Conservation (phyloP, 2,888 invertebrate genomes). For the Drosophila eohydei region DNA sequence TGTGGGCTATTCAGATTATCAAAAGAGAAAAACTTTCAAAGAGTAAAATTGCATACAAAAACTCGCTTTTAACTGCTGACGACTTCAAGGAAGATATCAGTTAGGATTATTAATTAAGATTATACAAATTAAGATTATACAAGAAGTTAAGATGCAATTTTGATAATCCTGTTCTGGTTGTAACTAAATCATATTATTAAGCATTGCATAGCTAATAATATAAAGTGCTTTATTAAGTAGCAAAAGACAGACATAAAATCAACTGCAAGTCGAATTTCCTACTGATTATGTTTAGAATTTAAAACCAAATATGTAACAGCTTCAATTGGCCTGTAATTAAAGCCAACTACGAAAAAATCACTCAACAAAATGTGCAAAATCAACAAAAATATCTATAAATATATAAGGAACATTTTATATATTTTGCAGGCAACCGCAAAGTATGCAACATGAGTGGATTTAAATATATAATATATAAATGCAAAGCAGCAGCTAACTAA, state of each 20-base stretch:
- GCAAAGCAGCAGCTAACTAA: conserved; percentile 20
- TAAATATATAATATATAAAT: conserved; percentile 11
- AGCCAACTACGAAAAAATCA: background rate
- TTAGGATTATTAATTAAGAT: background rate
- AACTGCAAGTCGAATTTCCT: background rate
- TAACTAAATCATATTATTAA: background rate
- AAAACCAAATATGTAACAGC: background rate
- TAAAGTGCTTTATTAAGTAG: background rate
- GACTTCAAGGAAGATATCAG: background rate
- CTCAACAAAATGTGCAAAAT: conserved; percentile 15
- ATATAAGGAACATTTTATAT: background rate
- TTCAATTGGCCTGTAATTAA: background rate
- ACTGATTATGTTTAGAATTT: background rate
- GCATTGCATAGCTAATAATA: background rate
- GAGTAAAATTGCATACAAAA: background rate
- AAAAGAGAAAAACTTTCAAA: background rate
- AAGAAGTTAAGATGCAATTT: background rate
- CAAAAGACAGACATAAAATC: too few relatives aligned
- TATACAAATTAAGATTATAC: background rate
- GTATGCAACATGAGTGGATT: conserved; percentile 55
- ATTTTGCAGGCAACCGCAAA: conserved; percentile 59
- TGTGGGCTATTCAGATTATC: background rate
- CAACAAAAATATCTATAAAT: conserved; percentile 25
- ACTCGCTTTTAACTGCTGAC: background rate
- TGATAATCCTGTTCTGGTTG: background rate